These are phyloP conservation scores for Hippocampus comes DNA, from an alignment of 2,113 vertebrate genomes.

Conservation along the genomic window DNA sequence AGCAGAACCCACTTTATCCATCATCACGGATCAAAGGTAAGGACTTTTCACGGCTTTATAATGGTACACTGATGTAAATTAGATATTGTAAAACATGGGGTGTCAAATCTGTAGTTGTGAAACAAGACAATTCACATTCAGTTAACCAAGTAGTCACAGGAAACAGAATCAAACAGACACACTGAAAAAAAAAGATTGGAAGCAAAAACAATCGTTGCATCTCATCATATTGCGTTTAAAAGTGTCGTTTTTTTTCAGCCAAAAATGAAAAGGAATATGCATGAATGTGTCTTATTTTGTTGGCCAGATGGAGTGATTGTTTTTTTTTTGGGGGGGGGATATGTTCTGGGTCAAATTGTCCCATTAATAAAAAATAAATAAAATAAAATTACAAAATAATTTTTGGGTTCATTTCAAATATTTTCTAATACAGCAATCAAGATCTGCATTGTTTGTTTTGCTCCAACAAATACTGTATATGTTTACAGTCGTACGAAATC, in stretches of 20 bases:
- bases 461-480: too few species aligned
- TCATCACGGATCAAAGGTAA: background rate
- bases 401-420: too few species aligned
- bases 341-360: too few species aligned
- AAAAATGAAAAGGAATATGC: too few species aligned
- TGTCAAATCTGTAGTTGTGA: background rate
- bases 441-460: too few species aligned
- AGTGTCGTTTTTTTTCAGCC: too few species aligned
- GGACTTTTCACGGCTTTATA: background rate
- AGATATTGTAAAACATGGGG: background rate
- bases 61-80: background rate
- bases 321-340: background rate
- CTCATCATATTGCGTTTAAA: background rate
- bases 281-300: background rate
- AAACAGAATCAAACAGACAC: background rate
- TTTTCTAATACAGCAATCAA: too few species aligned
- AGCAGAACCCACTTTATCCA: background rate
- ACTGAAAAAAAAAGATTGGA: background rate
- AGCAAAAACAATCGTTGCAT: background rate
- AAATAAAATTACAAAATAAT: too few species aligned
- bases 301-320: background rate
- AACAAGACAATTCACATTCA: background rate
- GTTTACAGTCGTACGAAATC: too few species aligned
- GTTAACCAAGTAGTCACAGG: background rate
- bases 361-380: too few species aligned